These are phyloP conservation scores for Cyprinodon tularosa DNA, from an alignment of 2,113 vertebrate species.

Conservation along the genomic window DNA sequence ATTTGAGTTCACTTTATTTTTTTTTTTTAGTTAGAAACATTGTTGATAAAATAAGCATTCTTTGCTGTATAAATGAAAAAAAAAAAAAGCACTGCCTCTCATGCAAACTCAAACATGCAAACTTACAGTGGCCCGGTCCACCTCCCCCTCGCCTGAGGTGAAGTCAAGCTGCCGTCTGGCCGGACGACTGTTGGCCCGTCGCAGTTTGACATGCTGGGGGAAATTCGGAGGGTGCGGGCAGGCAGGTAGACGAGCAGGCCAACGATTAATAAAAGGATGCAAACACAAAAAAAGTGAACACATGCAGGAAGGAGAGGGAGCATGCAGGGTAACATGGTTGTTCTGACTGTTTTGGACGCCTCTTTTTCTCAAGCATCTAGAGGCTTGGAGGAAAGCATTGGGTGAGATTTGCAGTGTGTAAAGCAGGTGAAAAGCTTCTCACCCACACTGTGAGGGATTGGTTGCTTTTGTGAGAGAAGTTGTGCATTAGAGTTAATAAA, in stretches of 20 bases:
- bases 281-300: constrained; percentile 62
- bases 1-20: too few species aligned
- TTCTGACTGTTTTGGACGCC: neutral
- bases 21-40: too few species aligned
- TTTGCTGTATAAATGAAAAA: neutral
- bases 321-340: constrained; percentile 22
- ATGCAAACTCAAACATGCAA: constrained; percentile 26
- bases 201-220: constrained; percentile 84
- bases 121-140: constrained; percentile 87
- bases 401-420: neutral
- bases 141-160: constrained; percentile 80
- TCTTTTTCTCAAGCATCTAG: neutral
- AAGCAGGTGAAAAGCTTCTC: neutral
- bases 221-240: constrained; percentile 60
- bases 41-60: neutral
- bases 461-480: constrained; percentile 26
- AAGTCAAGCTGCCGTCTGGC: constrained; percentile 84
- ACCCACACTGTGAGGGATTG: neutral
- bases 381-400: neutral
- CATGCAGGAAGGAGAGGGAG: constrained; percentile 40
- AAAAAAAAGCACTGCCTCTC: neutral
- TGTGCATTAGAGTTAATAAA: constrained; percentile 6
- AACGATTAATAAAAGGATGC: constrained; percentile 43
- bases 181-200: constrained; percentile 77
- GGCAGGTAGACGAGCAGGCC: constrained; percentile 14